Evolutionary conservation across 2,888 invertebrate genomes (phyloP).

Genomic region (Pinctada fucata): DNA sequence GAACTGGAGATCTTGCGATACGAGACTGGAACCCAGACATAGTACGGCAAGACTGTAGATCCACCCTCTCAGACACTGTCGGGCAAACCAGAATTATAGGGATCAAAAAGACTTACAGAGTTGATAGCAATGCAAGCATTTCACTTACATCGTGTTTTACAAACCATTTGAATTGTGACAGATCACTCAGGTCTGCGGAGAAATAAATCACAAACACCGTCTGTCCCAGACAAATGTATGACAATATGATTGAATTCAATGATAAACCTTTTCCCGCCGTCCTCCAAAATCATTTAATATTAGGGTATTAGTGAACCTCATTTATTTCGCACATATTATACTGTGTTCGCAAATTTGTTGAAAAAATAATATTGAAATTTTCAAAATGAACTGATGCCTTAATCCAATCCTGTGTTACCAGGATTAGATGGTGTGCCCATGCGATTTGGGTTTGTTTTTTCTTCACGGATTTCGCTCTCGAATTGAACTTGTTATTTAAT

Average conservation of each 20-base stretch:
- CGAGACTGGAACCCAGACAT: no score
- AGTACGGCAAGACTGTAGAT: no score
- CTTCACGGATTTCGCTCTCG: background rate
- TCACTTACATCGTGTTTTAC: background rate
- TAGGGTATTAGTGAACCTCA: background rate
- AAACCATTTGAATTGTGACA: background rate
- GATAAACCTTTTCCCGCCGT: background rate
- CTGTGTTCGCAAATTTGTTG: background rate
- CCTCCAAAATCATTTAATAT: background rate
- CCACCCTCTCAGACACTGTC: no score
- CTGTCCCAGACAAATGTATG: background rate
- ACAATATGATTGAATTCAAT: background rate
- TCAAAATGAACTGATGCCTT: background rate
- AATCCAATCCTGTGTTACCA: background rate
- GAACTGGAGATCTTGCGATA: no score
- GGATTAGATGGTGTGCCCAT: background rate
- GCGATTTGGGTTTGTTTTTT: background rate
- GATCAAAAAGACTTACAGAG: background rate
- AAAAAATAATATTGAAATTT: constrained; percentile 1
- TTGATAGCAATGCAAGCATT: background rate
- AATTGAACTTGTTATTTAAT: background rate
- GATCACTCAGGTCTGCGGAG: background rate
- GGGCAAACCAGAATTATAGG: no score
- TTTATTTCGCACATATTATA: background rate
- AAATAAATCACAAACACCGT: background rate